Evolutionary conservation across 2,797 vertebrate genomes (phyloP).

Genomic region (Adelosebastes latens): DNA sequence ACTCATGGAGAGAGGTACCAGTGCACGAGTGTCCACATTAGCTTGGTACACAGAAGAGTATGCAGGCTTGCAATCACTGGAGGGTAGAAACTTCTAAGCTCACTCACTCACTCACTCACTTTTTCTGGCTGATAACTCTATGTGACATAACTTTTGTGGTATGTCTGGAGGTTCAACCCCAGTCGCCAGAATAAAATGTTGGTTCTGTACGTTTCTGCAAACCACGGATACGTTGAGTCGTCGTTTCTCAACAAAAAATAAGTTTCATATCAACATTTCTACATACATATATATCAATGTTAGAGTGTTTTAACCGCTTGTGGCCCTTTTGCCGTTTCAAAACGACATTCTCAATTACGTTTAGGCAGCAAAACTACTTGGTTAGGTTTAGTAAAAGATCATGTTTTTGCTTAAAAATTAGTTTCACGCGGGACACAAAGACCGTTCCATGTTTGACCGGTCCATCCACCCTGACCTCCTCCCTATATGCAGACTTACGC

Average conservation of each 20-base stretch:
- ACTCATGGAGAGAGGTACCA: slow-evolving; percentile 86
- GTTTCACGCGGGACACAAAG: neutral
- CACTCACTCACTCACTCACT: neutral
- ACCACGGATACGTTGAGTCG: neutral
- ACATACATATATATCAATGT: neutral
- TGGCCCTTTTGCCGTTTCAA: neutral
- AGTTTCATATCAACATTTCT: neutral
- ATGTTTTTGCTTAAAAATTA: neutral
- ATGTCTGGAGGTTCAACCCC: neutral
- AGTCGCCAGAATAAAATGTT: neutral
- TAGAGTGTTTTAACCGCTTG: too few species aligned
- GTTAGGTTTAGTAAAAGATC: neutral
- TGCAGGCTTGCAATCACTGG: neutral
- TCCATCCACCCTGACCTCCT: neutral
- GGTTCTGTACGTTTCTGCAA: neutral
- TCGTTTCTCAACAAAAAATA: neutral
- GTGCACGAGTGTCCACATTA: neutral
- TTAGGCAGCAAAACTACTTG: neutral
- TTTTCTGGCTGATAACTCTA: neutral
- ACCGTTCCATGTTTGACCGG: neutral
- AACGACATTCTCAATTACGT: neutral
- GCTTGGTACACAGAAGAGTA: neutral
- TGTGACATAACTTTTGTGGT: neutral
- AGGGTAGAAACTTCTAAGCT: neutral
- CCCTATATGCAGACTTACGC: neutral